Percentiles rank a stretch among this genome's conserved stretches.
phyloP scores from a whole-genome alignment of 2,113 vertebrate genomes.

The Nipponia nippon region DNA sequence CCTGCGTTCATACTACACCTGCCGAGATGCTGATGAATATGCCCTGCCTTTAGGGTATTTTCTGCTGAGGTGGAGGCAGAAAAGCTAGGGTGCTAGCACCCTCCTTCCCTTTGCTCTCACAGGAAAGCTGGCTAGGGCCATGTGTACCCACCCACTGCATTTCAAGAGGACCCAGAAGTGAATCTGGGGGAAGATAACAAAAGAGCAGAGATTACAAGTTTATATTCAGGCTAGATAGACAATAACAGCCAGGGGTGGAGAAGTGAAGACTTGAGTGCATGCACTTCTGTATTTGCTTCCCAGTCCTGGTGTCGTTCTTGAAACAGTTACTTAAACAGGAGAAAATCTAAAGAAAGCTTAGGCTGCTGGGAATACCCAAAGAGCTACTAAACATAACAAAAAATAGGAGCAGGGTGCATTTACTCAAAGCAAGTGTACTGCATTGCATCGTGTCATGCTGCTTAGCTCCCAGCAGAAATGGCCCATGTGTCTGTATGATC shows the following conservation, averaged over 20 bases:
- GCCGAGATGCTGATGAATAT: neutral
- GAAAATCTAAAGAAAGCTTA: neutral
- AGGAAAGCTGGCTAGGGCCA: neutral
- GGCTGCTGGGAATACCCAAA: neutral
- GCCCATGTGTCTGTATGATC: neutral
- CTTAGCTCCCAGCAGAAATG: neutral
- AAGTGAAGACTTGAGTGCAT: neutral
- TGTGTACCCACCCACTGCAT: accelerated
- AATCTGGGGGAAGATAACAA: neutral
- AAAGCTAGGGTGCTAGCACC: neutral
- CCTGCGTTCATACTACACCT: neutral
- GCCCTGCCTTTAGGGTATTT: neutral
- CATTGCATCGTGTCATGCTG: neutral
- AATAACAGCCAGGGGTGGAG: neutral
- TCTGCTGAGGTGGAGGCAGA: neutral
- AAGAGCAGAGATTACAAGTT: neutral
- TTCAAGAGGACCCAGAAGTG: neutral
- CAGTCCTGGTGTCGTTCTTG: neutral
- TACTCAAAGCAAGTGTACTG: neutral
- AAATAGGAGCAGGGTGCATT: neutral
- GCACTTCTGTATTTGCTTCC: neutral
- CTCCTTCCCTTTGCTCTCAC: neutral
- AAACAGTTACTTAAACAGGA: neutral
- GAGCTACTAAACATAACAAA: neutral
- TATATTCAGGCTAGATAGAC: neutral